Evolutionary conservation across 2,113 vertebrate species (phyloP), one percentile per base, ranked within the genome.

Genomic region (Nesogale talazaci): DNA sequence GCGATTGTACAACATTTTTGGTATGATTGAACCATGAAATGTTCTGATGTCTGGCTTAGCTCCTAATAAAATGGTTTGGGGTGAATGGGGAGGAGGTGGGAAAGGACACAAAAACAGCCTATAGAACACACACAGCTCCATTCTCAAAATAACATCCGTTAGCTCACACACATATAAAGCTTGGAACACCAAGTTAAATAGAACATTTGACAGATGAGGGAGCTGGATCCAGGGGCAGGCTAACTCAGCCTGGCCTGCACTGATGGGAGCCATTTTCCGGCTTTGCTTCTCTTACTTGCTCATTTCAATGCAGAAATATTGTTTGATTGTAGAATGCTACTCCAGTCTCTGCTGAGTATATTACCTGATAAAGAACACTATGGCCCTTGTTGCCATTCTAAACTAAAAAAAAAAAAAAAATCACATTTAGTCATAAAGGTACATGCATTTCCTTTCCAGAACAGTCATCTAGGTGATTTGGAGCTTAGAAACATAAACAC

Each of bases 301-400:
- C 4, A 36, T 56, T 92, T 87, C 34, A 52, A 36, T 83, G 65
- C 67, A 83, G 69, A 85, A 80, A 31, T 42, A 14, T 15, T 27
- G 19, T 70, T 61, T 65, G 38, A 87, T 42, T 40, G 57, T 12
- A 38, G 27, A n/a, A 0, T 25, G 34, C 81, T 83, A 46, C 59
- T 79, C 10, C 27, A 63, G 46, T 46, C 29, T n/a, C 20, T 27
- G 23, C 34, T 76, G 38, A 0, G 5, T 6, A 38, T 6, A 9
- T 75, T 75, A 17, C 31, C 34, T 72, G 46, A 52, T 11, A 17
- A 2, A 20, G 16, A 27, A 25, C 88, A 6, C 46, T 84, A 40
- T 79, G 6, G 42, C 38, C 57, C 34, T 86, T 91, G 76, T 86
- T 91, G 80, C 76, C 40, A 65, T 83, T 78, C 19, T 90, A 56